Percentiles rank a stretch among this genome's conserved stretches.
Conservation (phyloP, 2,888 invertebrate species). For the Acanthococcus lagerstroemiae region DNA sequence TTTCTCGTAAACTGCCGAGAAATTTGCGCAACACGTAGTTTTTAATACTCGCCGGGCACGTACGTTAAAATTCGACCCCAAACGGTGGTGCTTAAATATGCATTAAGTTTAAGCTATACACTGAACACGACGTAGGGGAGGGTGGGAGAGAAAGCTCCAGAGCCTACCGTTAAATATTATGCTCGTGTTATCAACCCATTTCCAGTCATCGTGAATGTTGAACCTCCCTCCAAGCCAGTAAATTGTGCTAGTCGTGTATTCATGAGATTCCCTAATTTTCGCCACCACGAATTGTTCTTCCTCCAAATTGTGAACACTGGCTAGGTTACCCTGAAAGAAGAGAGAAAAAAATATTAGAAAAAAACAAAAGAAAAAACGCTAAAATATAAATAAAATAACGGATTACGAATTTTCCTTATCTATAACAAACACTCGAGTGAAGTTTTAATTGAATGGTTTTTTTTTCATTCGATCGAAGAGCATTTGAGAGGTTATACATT, state of each 20-base stretch:
- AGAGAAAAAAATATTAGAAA: constrained; percentile 4
- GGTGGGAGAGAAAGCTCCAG: no score
- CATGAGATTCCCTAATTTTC: constrained; percentile 56
- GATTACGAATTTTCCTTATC: constrained; percentile 7
- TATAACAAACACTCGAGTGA: neutral
- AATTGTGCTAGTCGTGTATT: constrained; percentile 60
- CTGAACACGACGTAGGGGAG: no score
- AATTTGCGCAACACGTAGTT: no score
- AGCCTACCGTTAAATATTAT: constrained; percentile 50
- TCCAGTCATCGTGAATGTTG: constrained; percentile 44
- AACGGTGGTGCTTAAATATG: no score
- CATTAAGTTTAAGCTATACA: no score
- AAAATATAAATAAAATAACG: neutral
- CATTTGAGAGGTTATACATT: no score
- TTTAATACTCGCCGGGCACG: no score
- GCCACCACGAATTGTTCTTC: constrained; percentile 61
- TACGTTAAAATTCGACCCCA: no score
- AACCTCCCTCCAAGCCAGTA: constrained; percentile 63
- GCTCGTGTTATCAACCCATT: constrained; percentile 57
- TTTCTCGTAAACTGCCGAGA: no score
- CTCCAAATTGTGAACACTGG: constrained; percentile 56
- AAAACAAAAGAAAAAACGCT: neutral
- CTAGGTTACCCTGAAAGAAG: constrained; percentile 51
- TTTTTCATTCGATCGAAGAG: no score
- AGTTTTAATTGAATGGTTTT: neutral